These are phyloP conservation scores for Lepilemur ruficaudatus DNA, from an alignment of 2,797 vertebrate genomes.

Conservation along the genomic window DNA sequence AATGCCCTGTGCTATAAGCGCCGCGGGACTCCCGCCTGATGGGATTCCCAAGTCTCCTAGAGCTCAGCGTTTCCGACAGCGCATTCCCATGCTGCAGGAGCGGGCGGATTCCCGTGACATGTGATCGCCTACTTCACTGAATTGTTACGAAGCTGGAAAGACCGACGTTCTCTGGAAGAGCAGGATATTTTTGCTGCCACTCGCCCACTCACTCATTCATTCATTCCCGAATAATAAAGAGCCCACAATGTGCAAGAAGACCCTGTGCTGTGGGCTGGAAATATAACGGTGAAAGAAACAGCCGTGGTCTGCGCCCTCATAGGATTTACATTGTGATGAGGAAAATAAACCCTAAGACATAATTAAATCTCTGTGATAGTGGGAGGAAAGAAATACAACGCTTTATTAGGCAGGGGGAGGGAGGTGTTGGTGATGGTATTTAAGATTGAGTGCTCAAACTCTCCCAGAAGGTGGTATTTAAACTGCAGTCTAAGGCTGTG, in stretches of 20 bases:
- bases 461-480: not conserved
- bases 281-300: not conserved
- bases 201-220: not conserved
- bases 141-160: not conserved
- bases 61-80: accelerated
- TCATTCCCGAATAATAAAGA: not conserved
- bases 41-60: not conserved
- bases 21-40: accelerated
- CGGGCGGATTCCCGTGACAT: accelerated
- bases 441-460: not conserved
- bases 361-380: not conserved
- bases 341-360: not conserved
- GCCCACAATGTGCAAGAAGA: not conserved
- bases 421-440: too few species aligned
- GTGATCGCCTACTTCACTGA: not conserved
- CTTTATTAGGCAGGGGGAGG: not conserved
- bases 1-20: not conserved
- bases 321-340: not conserved
- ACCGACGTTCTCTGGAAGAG: not conserved
- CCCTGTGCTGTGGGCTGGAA: not conserved
- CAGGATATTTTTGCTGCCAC: not conserved
- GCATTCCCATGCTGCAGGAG: not conserved
- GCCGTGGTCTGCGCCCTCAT: not conserved
- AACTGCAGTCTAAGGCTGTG: not conserved
- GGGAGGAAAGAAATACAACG: not conserved